Percentiles rank a stretch among this genome's conserved stretches.
phyloP scores from a whole-genome alignment of 2,888 invertebrate genomes.

The Hydraecia micacea region DNA sequence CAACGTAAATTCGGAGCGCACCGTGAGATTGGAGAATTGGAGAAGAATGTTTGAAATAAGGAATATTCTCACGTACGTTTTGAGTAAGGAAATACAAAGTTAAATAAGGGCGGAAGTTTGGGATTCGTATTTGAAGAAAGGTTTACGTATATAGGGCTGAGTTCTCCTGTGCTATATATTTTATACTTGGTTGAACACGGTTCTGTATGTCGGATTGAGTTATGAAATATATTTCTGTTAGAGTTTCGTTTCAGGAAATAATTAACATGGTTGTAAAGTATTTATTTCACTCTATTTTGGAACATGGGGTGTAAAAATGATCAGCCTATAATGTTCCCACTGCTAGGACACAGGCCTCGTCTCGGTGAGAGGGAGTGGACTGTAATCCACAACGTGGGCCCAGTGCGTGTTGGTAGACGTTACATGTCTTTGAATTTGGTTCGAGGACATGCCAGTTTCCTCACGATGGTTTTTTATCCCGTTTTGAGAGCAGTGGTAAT shows the following conservation, averaged over 20 bases:
- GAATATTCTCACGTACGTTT: slow-evolving; percentile 63
- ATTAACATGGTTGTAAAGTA: neutral
- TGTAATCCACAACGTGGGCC: neutral
- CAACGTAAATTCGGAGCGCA: slow-evolving; percentile 69
- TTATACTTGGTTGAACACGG: slow-evolving; percentile 11
- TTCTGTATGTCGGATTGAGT: neutral
- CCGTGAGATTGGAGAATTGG: slow-evolving; percentile 49
- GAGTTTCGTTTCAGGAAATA: slow-evolving; percentile 3
- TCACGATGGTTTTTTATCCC: neutral
- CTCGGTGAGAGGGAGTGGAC: neutral
- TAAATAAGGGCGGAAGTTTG: slow-evolving; percentile 39
- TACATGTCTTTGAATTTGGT: neutral
- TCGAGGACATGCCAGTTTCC: neutral
- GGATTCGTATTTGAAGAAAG: slow-evolving; percentile 25
- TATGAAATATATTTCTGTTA: slow-evolving; percentile 3
- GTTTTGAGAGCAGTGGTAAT: neutral
- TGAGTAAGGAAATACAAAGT: slow-evolving; percentile 46
- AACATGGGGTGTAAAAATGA: neutral
- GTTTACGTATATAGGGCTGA: slow-evolving; percentile 30
- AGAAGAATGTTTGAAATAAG: slow-evolving; percentile 50
- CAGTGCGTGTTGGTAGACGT: neutral
- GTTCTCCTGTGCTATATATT: slow-evolving; percentile 12
- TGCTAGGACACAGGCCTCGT: neutral
- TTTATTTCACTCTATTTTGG: neutral
- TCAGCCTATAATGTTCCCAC: neutral